phyloP scores from a whole-genome alignment of 2,113 vertebrate genomes.

The Melanotaenia duboulayi region DNA sequence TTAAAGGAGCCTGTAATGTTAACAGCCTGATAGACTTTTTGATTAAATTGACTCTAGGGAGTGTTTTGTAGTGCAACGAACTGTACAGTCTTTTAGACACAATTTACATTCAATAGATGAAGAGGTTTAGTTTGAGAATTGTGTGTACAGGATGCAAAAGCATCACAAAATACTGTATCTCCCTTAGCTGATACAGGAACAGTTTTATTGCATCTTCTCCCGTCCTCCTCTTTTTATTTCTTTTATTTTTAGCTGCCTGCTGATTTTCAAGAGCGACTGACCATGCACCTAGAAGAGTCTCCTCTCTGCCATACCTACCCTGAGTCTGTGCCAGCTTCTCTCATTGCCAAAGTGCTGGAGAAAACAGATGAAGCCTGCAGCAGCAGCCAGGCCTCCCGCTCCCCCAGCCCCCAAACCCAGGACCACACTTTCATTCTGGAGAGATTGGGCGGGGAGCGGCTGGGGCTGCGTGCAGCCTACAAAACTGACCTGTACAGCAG shows the following conservation, averaged over 20 bases:
- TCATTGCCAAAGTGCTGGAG: constrained; percentile 92
- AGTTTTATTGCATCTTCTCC: neutral
- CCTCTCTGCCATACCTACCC: constrained; percentile 89
- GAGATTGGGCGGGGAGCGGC: constrained; percentile 82
- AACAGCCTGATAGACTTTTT: neutral
- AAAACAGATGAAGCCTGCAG: constrained; percentile 89
- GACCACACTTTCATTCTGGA: constrained; percentile 79
- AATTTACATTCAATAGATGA: neutral
- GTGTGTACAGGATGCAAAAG: constrained; percentile 1
- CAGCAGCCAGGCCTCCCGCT: constrained; percentile 86
- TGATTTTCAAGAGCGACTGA: constrained; percentile 93
- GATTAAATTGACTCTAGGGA: constrained; percentile 6
- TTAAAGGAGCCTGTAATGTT: neutral
- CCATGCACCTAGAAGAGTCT: constrained; percentile 89
- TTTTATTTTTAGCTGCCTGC: constrained; percentile 85
- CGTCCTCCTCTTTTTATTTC: constrained; percentile 7
- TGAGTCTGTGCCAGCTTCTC: constrained; percentile 88
- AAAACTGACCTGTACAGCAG: constrained; percentile 95
- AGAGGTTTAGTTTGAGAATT: neutral
- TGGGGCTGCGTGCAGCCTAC: constrained; percentile 84
- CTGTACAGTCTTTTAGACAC: neutral
- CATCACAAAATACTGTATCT: neutral
- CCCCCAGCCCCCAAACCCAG: constrained; percentile 88
- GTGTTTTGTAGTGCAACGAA: neutral
- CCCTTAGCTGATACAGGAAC: neutral